Evolutionary conservation across 2,888 invertebrate genomes (phyloP), one percentile per base, ranked within the genome.

Genomic region (Branchellion lobata): DNA sequence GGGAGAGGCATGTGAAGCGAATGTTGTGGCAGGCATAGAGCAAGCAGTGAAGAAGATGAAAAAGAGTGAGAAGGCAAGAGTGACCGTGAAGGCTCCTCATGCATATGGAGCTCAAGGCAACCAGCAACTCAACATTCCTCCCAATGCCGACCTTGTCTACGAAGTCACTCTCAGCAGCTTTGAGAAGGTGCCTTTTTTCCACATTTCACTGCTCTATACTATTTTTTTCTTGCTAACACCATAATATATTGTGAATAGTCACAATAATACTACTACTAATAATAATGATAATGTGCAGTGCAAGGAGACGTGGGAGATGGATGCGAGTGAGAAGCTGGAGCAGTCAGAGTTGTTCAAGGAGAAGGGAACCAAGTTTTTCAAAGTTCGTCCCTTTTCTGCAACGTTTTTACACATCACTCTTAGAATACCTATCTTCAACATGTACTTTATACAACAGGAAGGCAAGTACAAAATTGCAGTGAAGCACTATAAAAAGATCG

Each of bases 341-440:
- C 93, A 93, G 85, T 92, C 93, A 0, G 91, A 92, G 86, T 89
- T 93, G 21, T 92, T 91, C 82, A 98, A 98, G 88, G 93, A 93
- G 81, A 95, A 94, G 86, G 98, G 96, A 71, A 96, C 95, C 0
- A 90, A 91, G 73, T 96, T 94, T 86, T 95, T 95, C 85, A 95
- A 94, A 87, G 90, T 88, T 3, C 21, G 21, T 5, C 3, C 40
- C n/a, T n/a, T n/a, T n/a, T n/a, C n/a, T n/a, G n/a, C n/a, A n/a
- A n/a, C 14, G 21, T 51, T 21, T 18, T 51, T 14, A 18, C 53
- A 51, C 53, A 51, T 51, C 21, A 51, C 53, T 51, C 21, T 21
- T 51, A 18, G 14, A 21, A 51, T 51, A 51, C 14, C 14, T 51
- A 51, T 14, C 21, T 51, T 18, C 21, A 18, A 21, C 14, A 51